Percentiles rank a stretch among this genome's conserved stretches.
phyloP scores from a whole-genome alignment of 2,797 vertebrate genomes.

The Clarias laeviceps region DNA sequence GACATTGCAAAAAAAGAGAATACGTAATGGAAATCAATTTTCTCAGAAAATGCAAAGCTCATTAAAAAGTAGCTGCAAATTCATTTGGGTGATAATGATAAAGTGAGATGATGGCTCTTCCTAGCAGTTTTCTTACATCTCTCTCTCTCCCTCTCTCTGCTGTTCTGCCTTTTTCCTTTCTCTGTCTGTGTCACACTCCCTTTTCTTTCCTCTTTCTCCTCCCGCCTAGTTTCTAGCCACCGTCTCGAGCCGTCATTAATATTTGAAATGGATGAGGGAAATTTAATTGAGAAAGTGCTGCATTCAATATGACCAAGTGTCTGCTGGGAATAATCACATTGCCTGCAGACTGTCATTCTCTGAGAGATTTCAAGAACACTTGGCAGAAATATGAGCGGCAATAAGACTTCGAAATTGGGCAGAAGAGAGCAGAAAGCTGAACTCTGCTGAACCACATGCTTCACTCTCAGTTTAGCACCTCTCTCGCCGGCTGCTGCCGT shows the following conservation, averaged over 20 bases:
- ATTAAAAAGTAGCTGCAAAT: slow-evolving; percentile 78
- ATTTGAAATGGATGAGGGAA: slow-evolving; percentile 60
- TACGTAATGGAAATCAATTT: slow-evolving; percentile 77
- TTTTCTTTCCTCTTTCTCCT: background rate
- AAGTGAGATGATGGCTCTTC: slow-evolving; percentile 64
- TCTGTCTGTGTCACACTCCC: background rate
- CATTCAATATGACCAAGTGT: slow-evolving; percentile 52
- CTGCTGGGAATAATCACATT: slow-evolving; percentile 59
- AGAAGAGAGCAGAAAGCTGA: slow-evolving; percentile 41
- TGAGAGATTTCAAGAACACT: slow-evolving; percentile 52
- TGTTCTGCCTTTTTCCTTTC: background rate
- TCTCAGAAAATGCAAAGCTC: slow-evolving; percentile 75
- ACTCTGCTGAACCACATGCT: slow-evolving; percentile 53
- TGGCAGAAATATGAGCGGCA: slow-evolving; percentile 50
- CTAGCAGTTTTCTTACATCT: slow-evolving; percentile 30
- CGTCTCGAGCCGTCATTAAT: slow-evolving; percentile 53
- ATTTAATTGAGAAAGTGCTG: slow-evolving; percentile 59
- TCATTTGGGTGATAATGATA: slow-evolving; percentile 79
- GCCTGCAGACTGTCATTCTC: slow-evolving; percentile 59
- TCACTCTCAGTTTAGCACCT: slow-evolving; percentile 41
- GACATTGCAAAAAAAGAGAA: slow-evolving; percentile 59
- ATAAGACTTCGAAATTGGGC: slow-evolving; percentile 44
- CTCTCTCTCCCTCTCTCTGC: background rate
- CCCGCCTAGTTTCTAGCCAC: slow-evolving; percentile 26
- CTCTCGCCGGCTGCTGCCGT: slow-evolving; percentile 44